phyloP scores from a whole-genome alignment of 2,888 invertebrate genomes.

The Mimas tiliae region DNA sequence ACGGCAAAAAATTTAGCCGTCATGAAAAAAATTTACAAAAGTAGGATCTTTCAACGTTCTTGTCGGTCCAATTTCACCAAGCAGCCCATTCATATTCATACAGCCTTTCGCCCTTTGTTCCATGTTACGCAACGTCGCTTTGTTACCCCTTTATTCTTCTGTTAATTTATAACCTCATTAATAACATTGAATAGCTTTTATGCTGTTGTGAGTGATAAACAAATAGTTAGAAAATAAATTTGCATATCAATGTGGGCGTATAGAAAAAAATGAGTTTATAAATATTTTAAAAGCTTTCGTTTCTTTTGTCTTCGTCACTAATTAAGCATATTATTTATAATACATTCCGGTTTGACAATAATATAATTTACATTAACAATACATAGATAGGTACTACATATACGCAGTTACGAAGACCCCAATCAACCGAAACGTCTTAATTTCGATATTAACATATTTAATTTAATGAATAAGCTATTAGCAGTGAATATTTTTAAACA shows the following conservation, averaged over 20 bases:
- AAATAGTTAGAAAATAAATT: slow-evolving; percentile 23
- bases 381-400: neutral
- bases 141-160: slow-evolving; percentile 64
- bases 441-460: slow-evolving; percentile 29
- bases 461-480: slow-evolving; percentile 28
- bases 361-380: slow-evolving; percentile 11
- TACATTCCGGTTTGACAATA: neutral
- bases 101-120: slow-evolving; percentile 73
- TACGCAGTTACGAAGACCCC: slow-evolving; percentile 14
- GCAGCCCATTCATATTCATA: slow-evolving; percentile 81
- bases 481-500: slow-evolving; percentile 36
- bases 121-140: slow-evolving; percentile 66
- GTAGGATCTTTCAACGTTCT: slow-evolving; percentile 45
- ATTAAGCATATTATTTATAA: neutral
- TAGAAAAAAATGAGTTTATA: neutral
- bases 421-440: slow-evolving; percentile 25
- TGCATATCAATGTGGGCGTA: slow-evolving; percentile 19
- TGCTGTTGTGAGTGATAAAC: slow-evolving; percentile 29
- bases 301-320: neutral
- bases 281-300: neutral
- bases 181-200: slow-evolving; percentile 33
- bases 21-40: slow-evolving; percentile 49
- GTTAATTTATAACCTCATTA: slow-evolving; percentile 58
- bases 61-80: slow-evolving; percentile 72
- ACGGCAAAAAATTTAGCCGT: slow-evolving; percentile 34